Evolutionary conservation across 2,797 vertebrate species (phyloP).

Genomic region (Rhabdomys pumilio): DNA sequence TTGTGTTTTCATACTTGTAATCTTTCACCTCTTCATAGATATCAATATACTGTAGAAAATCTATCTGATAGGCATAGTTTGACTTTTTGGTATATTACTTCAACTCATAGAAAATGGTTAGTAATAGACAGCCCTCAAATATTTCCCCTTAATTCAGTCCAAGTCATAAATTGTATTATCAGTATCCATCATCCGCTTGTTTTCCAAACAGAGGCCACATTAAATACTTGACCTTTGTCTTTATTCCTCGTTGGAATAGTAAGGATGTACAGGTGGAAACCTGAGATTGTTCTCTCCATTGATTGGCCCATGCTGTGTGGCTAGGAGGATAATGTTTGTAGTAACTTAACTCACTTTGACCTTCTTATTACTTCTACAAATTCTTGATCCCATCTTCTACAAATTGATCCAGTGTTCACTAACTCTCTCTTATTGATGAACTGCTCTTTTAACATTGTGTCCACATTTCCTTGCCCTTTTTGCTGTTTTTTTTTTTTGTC

Average conservation of each 20-base stretch:
- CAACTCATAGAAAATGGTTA: constrained; percentile 22
- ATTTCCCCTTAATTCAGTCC: constrained; percentile 23
- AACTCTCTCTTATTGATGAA: not conserved
- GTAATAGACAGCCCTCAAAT: not conserved
- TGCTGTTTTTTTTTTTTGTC: not conserved
- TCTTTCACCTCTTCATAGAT: constrained; percentile 28
- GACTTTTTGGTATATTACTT: not conserved
- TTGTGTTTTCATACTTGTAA: constrained; percentile 17
- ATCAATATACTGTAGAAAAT: not conserved
- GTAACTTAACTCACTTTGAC: not conserved
- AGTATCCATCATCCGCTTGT: not conserved
- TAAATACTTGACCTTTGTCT: not conserved
- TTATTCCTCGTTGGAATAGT: not conserved
- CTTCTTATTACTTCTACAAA: constrained; percentile 52
- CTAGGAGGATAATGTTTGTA: not conserved
- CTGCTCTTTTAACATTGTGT: constrained; percentile 34
- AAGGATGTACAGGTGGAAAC: not conserved
- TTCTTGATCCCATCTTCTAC: constrained; percentile 9
- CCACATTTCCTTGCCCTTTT: not conserved
- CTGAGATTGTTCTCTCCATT: not conserved
- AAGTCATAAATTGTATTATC: not conserved
- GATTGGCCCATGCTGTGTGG: not conserved
- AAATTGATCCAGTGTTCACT: not conserved
- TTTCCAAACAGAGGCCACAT: not conserved
- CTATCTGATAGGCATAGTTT: not conserved